Percentiles rank a stretch among this genome's conserved stretches.
phyloP scores from a whole-genome alignment of 1,140 invertebrate genomes.

The Tetramorium alpestre region DNA sequence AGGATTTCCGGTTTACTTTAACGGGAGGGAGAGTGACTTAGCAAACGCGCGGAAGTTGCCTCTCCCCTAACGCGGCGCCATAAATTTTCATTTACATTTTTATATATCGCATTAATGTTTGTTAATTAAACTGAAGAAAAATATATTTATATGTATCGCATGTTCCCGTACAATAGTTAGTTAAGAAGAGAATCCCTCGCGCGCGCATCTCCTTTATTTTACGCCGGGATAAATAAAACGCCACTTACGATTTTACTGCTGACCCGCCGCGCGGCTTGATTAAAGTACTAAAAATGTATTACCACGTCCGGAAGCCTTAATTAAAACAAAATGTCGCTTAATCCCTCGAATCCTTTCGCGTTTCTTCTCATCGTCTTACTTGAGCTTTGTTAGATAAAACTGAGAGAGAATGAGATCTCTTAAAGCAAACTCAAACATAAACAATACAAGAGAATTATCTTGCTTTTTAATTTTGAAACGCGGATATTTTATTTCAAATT shows the following conservation, averaged over 20 bases:
- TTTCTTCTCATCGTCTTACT: conserved; percentile 30
- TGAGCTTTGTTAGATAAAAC: neutral
- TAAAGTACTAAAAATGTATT: conserved; percentile 60
- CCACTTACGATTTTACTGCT: conserved; percentile 47
- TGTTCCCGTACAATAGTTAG: neutral
- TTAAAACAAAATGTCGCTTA: conserved; percentile 54
- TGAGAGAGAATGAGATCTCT: neutral
- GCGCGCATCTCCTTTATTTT: conserved; percentile 14
- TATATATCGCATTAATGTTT: conserved; percentile 15
- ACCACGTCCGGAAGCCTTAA: conserved; percentile 32
- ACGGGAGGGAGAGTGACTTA: neutral
- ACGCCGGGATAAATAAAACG: conserved; percentile 47
- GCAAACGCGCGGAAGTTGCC: neutral
- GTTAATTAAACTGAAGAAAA: conserved; percentile 18
- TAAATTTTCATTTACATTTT: conserved; percentile 36
- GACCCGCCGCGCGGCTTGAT: conserved; percentile 31
- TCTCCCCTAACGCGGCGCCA: conserved; percentile 16
- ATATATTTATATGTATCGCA: neutral
- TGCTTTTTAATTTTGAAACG: neutral
- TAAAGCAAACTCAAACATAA: neutral
- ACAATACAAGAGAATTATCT: neutral
- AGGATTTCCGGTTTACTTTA: conserved; percentile 53
- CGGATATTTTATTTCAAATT: neutral
- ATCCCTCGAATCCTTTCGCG: conserved; percentile 41
- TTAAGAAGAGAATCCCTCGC: neutral